These are phyloP conservation scores for Eonycteris spelaea DNA, from an alignment of 2,113 vertebrate species.

Conservation along the genomic window DNA sequence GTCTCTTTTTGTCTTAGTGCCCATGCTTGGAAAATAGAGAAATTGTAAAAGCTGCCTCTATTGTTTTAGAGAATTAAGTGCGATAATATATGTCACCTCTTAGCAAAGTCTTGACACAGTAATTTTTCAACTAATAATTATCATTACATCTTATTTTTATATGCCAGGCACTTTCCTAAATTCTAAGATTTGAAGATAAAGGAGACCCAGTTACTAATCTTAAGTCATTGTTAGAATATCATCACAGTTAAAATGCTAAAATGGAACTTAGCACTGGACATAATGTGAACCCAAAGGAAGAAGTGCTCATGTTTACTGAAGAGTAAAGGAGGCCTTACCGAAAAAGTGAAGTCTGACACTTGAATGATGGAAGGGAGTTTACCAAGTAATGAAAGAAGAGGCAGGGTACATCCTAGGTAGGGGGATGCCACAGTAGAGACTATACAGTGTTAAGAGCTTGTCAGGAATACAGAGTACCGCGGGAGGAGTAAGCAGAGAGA, in stretches of 20 bases:
- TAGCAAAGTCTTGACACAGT: background rate
- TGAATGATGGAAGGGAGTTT: background rate
- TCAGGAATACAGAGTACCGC: background rate
- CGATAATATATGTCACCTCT: background rate
- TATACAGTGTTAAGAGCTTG: background rate
- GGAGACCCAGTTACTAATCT: background rate
- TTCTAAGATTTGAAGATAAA: conserved; percentile 16
- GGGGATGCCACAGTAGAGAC: background rate
- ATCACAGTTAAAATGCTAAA: background rate
- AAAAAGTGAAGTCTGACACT: background rate
- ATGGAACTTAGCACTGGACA: background rate
- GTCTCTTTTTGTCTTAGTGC: background rate
- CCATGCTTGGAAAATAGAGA: background rate
- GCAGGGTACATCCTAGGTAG: background rate
- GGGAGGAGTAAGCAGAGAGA: background rate
- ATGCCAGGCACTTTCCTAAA: background rate
- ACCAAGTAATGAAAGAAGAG: background rate
- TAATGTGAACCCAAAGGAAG: background rate
- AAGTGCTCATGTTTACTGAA: background rate
- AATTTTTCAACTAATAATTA: conserved; percentile 1
- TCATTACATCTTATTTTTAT: background rate
- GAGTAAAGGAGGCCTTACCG: background rate
- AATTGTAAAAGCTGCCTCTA: background rate
- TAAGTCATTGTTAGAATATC: background rate
- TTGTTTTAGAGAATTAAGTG: background rate